Evolutionary conservation across 2,888 invertebrate species (phyloP).

Genomic region (Drosophila mettleri): DNA sequence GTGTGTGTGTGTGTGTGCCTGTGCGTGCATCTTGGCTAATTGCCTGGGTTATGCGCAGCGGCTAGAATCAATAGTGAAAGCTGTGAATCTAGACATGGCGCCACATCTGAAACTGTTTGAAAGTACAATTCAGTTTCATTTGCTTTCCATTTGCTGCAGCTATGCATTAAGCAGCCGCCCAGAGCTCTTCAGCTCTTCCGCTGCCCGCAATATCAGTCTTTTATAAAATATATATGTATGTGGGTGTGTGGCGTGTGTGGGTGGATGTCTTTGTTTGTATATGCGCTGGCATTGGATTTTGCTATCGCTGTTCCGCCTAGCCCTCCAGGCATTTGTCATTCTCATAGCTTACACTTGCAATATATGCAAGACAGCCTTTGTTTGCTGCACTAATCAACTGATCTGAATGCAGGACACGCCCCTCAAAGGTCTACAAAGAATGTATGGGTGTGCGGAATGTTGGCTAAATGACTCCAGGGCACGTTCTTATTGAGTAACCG

Average conservation of each 20-base stretch:
- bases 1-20: slow-evolving; percentile 10
- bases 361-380: slow-evolving; percentile 31
- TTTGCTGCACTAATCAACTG: slow-evolving; percentile 63
- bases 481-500: slow-evolving; percentile 57
- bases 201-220: slow-evolving; percentile 5
- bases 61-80: slow-evolving; percentile 50
- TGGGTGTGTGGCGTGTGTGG: slow-evolving; percentile 2
- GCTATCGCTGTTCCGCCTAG: slow-evolving; percentile 16
- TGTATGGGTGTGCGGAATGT: not conserved
- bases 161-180: slow-evolving; percentile 51
- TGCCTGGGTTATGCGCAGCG: slow-evolving; percentile 57
- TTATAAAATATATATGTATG: slow-evolving; percentile 5
- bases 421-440: slow-evolving; percentile 27
- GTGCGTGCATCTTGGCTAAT: slow-evolving; percentile 59
- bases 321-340: slow-evolving; percentile 49
- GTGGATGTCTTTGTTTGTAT: not conserved
- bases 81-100: slow-evolving; percentile 20
- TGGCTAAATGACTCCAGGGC: slow-evolving; percentile 32
- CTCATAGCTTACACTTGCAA: slow-evolving; percentile 28
- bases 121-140: slow-evolving; percentile 65
- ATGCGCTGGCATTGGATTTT: slow-evolving; percentile 30
- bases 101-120: slow-evolving; percentile 23
- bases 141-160: slow-evolving; percentile 70
- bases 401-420: slow-evolving; percentile 66
- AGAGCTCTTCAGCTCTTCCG: slow-evolving; percentile 9